Base-by-base conservation (phyloP, 2,113 vertebrate species). In the Oreochromis aureus region DNA sequence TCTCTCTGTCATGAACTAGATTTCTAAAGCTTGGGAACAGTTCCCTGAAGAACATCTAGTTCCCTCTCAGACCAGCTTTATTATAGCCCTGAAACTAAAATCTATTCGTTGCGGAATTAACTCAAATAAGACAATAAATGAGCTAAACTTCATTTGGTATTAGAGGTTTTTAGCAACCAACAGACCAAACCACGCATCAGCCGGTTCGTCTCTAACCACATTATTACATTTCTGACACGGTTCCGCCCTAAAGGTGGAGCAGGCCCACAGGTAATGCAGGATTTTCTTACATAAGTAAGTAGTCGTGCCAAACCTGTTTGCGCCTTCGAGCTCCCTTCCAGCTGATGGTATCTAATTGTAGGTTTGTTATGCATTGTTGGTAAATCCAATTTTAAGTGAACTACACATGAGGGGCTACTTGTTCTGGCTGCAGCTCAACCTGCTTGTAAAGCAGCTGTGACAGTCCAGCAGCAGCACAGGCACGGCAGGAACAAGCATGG, bases 1-100 rank as follows among this genome's bases (percentile, higher is more conserved):
- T 39, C 3, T 30, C 22, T 39, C 63, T 69, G 18, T 66, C 32
- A 66, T 66, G 10, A 66, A 66, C 0, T 66, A n/a, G 1, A 0
- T 39, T 39, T 39, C 7, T 69, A 69, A 69, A 69, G 36, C 34
- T 66, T 39, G 34, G 32, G 34, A 66, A 66, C 61, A 39, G 61
- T 39, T 66, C 19, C 61, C 61, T 39, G 61, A 66, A 66, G 12
- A 71, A 44, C 61, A 7, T n/a, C 18, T 39, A 39, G 2, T 39
- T 39, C 61, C 10, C 61, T 66, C 36, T 15, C 63, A 69, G 63
- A 2, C 19, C 66, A 71, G 39, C 39, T 41, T 71, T 24, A 71
- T 24, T 24, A 71, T 9, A 24, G 18, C 61, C 10, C 39, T 44
- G 11, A 41, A 41, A 16, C 34, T n/a, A 39, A 66, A 3, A 66